These are phyloP conservation scores for Xenotilapia leptura DNA, from an alignment of 2,113 vertebrate genomes.

Conservation along the genomic window DNA sequence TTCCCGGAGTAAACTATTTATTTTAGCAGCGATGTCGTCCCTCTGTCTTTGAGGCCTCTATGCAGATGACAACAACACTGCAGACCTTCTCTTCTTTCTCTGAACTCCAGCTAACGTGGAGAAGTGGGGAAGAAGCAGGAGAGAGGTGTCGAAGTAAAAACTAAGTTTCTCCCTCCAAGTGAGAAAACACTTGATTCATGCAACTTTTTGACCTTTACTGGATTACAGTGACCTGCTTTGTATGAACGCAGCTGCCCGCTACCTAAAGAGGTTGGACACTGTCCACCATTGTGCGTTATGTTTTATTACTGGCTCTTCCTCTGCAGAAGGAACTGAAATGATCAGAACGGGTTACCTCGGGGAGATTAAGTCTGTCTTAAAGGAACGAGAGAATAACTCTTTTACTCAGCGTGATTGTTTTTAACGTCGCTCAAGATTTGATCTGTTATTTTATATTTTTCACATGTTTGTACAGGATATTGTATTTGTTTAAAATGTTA, in stretches of 20 bases:
- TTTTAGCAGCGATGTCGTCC: no score
- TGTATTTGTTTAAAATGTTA: neutral
- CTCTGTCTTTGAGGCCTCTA: no score
- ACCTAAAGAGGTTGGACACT: neutral
- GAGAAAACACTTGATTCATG: no score
- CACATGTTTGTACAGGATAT: neutral
- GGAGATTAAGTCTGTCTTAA: neutral
- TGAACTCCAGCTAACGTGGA: no score
- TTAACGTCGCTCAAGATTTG: accelerated
- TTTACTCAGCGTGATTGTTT: neutral
- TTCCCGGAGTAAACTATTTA: neutral
- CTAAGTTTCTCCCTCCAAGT: no score
- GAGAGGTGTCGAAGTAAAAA: no score
- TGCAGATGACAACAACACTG: no score
- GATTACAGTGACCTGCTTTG: no score
- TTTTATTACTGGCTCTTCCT: neutral
- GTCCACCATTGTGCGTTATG: neutral
- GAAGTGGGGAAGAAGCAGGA: no score
- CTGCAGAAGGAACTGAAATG: neutral
- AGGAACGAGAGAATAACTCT: neutral
- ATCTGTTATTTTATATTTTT: neutral
- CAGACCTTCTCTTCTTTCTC: no score
- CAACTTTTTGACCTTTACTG: no score
- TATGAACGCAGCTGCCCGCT: neutral
- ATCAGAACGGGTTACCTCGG: neutral